Base-by-base conservation (phyloP, 2,797 vertebrate species). In the Xiphophorus birchmanni region DNA sequence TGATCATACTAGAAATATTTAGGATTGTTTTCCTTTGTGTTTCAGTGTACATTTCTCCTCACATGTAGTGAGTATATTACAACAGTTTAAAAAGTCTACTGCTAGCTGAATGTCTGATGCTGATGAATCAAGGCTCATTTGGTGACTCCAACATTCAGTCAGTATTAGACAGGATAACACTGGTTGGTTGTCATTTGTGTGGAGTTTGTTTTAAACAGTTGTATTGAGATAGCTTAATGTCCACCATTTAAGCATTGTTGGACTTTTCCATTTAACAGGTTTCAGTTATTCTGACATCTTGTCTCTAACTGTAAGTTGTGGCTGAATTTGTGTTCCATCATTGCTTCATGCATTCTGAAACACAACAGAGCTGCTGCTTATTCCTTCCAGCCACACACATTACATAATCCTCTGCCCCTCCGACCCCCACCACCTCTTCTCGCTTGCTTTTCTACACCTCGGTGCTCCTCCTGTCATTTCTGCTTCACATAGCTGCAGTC, bases 371-470 rank as follows among this genome's bases (percentile, higher is more conserved):
- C 69, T 52, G 52, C 17, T 42, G 77, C 80, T 80, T 77, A 15
- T 82, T 83, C 76, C 74, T 87, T 69, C 75, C 86, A 82, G 82
- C 81, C 80, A 44, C 75, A 44, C 5, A 58, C 44, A 81, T 90
- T 91, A 87, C 82, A 87, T 88, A 90, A 90, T 29, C 67, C 74
- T 0, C 56, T 5, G 23, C 21, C 80, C 82, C 83, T 48, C 74
- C 40, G 60, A 79, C 73, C 74, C 77, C 73, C 60, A 2, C 83
- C 81, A 50, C 78, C 74, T 47, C 63, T 82, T 71, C 69, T 73
- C 69, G 44, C 69, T 73, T 44, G 65, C 67, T 65, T 56, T 56
- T 80, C 73, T 44, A 77, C 79, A 80, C 81, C 77, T 80, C 73
- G 54, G 54, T 67, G 67, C 63, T 45, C 69, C 74, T 21, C 71